Evolutionary conservation across 1,140 invertebrate species (phyloP), one percentile per base, ranked within the genome.

Genomic region (Danaus melanippus): DNA sequence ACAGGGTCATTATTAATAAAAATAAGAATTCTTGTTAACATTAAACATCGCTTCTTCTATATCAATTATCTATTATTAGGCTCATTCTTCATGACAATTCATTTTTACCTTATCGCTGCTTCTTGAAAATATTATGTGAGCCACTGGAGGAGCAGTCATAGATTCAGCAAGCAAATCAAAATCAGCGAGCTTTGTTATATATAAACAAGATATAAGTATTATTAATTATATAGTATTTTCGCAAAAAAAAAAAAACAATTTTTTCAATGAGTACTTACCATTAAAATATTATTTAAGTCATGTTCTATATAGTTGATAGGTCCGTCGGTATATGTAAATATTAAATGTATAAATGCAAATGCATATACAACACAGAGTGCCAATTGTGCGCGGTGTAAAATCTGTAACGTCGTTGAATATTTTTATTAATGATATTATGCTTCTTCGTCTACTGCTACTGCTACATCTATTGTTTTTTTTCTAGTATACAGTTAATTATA

Each of bases 81-180:
- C 6, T 32, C 0, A 8, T 32, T 32, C 6, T 32, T 4, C 21
- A 32, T 32, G 21, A 32, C 6, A 32, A 32, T 32, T 32, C 6
- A 2, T 32, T 32, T 32, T 32, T 32, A 32, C 73, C 56, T 63
- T 57, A 32, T 57, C 44, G 42, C 15, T 58, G 10, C 64, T 71
- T 61, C 72, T 70, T 10, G 75, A 53, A 10, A 62, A 66, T 42
- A 77, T 41, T 10, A 77, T 56, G 48, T 77, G 72, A n/a, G 68
- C 61, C 2, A 75, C 42, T 0, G 72, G 63, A 2, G 75, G 75
- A 2, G 68, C 62, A 1, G 70, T 73, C 56, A 69, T 77, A 0
- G 71, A 71, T 48, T 74, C 72, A 4, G 68, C 66, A 41, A 78
- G 17, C 5, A 74, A 47, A 50, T 74, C 64, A 8, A 67, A 53